These are phyloP conservation scores for Aporrectodea caliginosa DNA, from an alignment of 1,140 invertebrate species.

Conservation along the genomic window DNA sequence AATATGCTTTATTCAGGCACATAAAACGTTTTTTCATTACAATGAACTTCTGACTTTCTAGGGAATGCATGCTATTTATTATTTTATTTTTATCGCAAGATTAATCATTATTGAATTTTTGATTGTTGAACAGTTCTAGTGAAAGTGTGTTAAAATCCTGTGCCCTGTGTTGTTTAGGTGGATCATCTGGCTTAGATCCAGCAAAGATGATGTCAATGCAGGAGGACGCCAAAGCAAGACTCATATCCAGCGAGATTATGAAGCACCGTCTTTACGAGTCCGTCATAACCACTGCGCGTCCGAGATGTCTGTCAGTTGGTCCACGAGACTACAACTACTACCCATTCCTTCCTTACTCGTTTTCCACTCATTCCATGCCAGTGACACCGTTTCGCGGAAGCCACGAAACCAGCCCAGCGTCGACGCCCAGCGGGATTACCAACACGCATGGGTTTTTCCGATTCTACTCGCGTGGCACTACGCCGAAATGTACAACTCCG, in stretches of 20 bases:
- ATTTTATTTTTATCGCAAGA: too few relatives aligned
- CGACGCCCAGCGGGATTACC: neutral
- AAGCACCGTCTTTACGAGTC: slow-evolving; percentile 31
- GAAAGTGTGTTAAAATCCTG: neutral
- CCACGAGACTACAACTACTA: neutral
- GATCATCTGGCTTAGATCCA: slow-evolving; percentile 3
- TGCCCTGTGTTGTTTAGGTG: neutral
- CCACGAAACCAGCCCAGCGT: neutral
- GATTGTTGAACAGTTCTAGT: too few relatives aligned
- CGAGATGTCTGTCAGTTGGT: slow-evolving; percentile 4
- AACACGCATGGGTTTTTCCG: neutral
- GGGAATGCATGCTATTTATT: too few relatives aligned
- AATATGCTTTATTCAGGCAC: too few relatives aligned
- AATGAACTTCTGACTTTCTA: too few relatives aligned
- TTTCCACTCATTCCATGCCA: neutral
- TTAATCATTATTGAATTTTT: too few relatives aligned
- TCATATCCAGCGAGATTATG: slow-evolving; percentile 31
- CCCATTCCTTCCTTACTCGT: neutral
- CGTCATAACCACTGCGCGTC: slow-evolving; percentile 19
- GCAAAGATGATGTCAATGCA: slow-evolving; percentile 33
- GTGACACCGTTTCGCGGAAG: neutral
- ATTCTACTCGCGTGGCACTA: slow-evolving; percentile 29
- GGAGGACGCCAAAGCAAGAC: slow-evolving; percentile 26
- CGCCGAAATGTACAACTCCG: slow-evolving; percentile 26
- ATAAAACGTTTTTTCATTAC: too few relatives aligned